Evolutionary conservation across 2,888 invertebrate species (phyloP), one percentile per base, ranked within the genome.

Genomic region (Eucriotettix oculatus): DNA sequence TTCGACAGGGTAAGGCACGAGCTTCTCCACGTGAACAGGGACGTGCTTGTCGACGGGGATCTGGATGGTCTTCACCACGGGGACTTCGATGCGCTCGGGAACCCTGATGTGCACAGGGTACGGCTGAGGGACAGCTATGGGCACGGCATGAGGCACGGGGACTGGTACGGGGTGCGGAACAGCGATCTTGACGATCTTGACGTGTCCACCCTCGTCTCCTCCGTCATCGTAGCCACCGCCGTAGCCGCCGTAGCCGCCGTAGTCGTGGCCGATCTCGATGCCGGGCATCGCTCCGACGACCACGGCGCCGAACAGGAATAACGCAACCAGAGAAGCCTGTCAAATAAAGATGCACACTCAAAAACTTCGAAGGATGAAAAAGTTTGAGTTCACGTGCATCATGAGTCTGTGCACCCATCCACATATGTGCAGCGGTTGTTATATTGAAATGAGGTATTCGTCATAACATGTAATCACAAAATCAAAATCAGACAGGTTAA

Each of bases 121-220:
- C 0, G 83, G 84, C 64, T 84, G 84, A 0, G 81, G 79, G 0
- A 81, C 78, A 0, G 79, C 79, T 0, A 82, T 78, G 0, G 80
- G 68, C 0, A 82, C 67, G 0, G 79, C 80, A 57, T 80, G 79
- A 43, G 79, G 73, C 10, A 81, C 69, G 69, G 79, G 77, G 65
- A 81, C 80, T 63, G 79, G 79, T 42, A 80, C 75, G 61, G 84
- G 82, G 59, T 85, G 81, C 0, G 75, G 80, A 5, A 81, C 72
- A 12, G 85, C 84, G 14, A 85, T 78, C 66, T 78, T 84, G 53
- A 83, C 82, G 67, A 85, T 83, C 68, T 85, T 82, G 0, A 85
- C 76, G 42, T 72, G 72, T 1, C 79, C 76, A 57, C 80, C 78
- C 63, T 74, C 70, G 57, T 75, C 73, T 9, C 66, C 67, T 7